A percentile compares a stretch with the other conserved stretches of the same genome.
Evolutionary conservation across 2,113 vertebrate genomes (phyloP).

Genomic region (Carassius gibelio): DNA sequence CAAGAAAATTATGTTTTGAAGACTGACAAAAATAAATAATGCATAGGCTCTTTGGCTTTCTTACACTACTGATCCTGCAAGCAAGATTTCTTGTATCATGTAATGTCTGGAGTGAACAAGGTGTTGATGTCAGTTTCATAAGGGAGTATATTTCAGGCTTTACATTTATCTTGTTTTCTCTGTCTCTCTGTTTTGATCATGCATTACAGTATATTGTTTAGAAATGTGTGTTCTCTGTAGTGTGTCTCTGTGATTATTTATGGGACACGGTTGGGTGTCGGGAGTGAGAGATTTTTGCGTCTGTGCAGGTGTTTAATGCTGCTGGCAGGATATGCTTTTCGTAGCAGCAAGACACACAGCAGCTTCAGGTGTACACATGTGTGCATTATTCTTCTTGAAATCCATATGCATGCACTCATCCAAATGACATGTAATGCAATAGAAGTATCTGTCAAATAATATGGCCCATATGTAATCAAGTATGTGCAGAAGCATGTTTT

Average conservation of each 20-base stretch:
- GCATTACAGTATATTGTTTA: conserved; percentile 38
- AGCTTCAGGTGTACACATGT: conserved; percentile 18
- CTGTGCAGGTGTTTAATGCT: conserved; percentile 38
- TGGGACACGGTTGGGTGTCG: conserved; percentile 28
- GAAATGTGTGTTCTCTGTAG: conserved; percentile 42
- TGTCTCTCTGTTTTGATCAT: neutral
- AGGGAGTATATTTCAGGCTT: neutral
- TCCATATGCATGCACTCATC: neutral
- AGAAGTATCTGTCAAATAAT: neutral
- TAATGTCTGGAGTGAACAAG: neutral
- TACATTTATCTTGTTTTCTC: conserved; percentile 14
- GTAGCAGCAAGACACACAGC: conserved; percentile 17
- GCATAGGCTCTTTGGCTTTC: neutral
- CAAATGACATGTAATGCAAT: neutral
- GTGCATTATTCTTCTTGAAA: neutral
- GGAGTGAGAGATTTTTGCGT: conserved; percentile 2
- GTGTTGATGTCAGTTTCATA: neutral
- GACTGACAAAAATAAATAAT: neutral
- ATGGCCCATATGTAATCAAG: neutral
- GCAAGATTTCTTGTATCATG: neutral
- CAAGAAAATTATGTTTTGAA: neutral
- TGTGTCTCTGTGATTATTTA: conserved; percentile 52
- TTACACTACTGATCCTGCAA: neutral
- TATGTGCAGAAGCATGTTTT: neutral
- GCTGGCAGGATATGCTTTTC: conserved; percentile 8